Percentiles rank a stretch among this genome's conserved stretches.
Evolutionary conservation across 2,113 vertebrate species (phyloP).

Genomic region (Chauna torquata): DNA sequence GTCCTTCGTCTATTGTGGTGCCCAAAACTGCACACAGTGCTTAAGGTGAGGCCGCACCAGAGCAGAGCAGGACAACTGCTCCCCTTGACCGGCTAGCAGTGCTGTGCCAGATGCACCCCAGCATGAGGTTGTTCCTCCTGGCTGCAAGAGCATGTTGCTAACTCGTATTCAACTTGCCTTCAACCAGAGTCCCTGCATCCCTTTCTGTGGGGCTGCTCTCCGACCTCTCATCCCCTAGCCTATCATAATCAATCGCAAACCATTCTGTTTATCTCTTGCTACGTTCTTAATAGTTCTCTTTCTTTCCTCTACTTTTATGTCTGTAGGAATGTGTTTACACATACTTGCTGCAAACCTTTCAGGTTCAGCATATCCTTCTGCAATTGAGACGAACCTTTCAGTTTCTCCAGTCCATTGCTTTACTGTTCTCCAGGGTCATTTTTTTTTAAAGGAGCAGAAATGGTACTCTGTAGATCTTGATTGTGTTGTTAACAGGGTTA

Average conservation of each 20-base stretch:
- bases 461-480: not conserved
- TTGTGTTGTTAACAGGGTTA: not conserved
- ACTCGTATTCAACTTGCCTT: not conserved
- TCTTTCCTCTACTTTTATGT: not conserved
- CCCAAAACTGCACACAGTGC: not conserved
- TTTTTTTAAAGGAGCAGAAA: not conserved
- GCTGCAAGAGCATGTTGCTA: not conserved
- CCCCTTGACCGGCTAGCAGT: not conserved
- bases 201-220: not conserved
- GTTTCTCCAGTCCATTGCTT: not conserved
- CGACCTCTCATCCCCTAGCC: not conserved
- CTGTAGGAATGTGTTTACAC: not conserved
- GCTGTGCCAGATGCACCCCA: not conserved
- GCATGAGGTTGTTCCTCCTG: not conserved
- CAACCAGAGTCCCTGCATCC: too few relatives aligned
- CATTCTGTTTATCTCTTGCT: not conserved
- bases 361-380: not conserved
- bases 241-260: not conserved
- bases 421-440: not conserved
- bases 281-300: rapidly evolving
- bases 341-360: not conserved
- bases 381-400: not conserved
- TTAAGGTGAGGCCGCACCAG: not conserved
- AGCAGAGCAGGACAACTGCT: not conserved
- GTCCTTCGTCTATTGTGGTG: not conserved